A percentile compares a stretch with the other conserved stretches of the same genome.
These are phyloP conservation scores for Rallus crepitans DNA, from an alignment of 2,797 vertebrate genomes.

Conservation along the genomic window DNA sequence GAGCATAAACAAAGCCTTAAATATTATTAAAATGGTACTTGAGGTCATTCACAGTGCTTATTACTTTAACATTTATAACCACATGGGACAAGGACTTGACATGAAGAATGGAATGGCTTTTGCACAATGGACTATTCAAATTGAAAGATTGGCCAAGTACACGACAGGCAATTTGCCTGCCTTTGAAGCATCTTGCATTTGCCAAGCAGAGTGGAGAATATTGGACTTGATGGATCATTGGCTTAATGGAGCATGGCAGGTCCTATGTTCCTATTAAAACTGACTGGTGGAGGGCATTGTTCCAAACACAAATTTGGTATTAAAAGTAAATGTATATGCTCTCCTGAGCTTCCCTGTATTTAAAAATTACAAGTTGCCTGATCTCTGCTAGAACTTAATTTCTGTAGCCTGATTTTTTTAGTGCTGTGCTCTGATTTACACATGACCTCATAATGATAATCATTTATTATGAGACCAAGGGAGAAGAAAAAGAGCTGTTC, in stretches of 20 bases:
- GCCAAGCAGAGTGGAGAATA: neutral
- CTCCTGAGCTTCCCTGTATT: neutral
- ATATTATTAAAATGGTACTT: conserved; percentile 7
- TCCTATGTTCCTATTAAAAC: conserved; percentile 29
- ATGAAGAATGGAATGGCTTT: conserved; percentile 25
- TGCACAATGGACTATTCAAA: conserved; percentile 30
- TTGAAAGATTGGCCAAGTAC: conserved; percentile 3
- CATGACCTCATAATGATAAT: conserved; percentile 29
- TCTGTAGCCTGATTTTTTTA: neutral
- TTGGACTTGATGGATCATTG: conserved; percentile 12
- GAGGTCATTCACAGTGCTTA: neutral
- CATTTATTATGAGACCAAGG: conserved; percentile 39
- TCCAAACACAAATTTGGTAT: neutral
- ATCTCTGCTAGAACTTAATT: neutral
- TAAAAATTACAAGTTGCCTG: neutral
- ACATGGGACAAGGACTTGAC: conserved; percentile 10
- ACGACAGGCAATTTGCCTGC: conserved; percentile 13
- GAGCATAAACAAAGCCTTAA: conserved; percentile 18
- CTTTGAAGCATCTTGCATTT: conserved; percentile 28
- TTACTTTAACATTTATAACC: conserved; percentile 31
- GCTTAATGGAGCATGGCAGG: conserved; percentile 32
- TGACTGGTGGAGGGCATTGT: neutral
- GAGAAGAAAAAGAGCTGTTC: conserved; percentile 42
- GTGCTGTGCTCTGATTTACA: conserved; percentile 12
- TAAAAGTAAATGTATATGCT: neutral